Conservation (phyloP, 2,113 vertebrate genomes). For the Nerophis ophidion region DNA sequence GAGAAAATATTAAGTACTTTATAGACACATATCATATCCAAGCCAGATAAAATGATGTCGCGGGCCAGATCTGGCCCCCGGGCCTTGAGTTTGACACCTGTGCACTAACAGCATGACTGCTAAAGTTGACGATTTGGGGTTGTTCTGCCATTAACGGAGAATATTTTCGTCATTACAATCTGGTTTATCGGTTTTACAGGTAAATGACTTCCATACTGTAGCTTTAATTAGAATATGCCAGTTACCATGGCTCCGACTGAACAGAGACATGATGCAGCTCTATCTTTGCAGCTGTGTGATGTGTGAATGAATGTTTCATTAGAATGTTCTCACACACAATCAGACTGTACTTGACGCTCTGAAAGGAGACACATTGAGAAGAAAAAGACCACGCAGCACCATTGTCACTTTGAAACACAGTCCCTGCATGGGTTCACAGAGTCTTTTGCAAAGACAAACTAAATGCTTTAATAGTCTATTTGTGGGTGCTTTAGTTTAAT, state of each 20-base stretch:
- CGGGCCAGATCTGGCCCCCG: no score
- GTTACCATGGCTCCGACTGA: no score
- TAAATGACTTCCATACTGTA: no score
- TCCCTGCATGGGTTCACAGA: neutral
- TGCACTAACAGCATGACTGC: neutral
- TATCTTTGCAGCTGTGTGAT: neutral
- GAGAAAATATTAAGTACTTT: no score
- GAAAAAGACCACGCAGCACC: neutral
- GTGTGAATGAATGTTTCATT: neutral
- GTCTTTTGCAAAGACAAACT: conserved; percentile 5
- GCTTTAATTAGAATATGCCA: no score
- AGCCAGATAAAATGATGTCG: no score
- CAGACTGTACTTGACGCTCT: neutral
- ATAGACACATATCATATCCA: no score
- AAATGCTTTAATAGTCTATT: conserved; percentile 24
- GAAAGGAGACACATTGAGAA: neutral
- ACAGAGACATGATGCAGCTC: no score
- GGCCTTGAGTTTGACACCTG: no score
- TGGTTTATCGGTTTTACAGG: no score
- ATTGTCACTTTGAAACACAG: no score
- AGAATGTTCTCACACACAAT: neutral
- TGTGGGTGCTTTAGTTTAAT: conserved; percentile 19
- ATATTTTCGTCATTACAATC: no score
- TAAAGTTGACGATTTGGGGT: neutral
- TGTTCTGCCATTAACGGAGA: neutral